phyloP scores from a whole-genome alignment of 2,888 invertebrate genomes.

The Agrotis ipsilon region DNA sequence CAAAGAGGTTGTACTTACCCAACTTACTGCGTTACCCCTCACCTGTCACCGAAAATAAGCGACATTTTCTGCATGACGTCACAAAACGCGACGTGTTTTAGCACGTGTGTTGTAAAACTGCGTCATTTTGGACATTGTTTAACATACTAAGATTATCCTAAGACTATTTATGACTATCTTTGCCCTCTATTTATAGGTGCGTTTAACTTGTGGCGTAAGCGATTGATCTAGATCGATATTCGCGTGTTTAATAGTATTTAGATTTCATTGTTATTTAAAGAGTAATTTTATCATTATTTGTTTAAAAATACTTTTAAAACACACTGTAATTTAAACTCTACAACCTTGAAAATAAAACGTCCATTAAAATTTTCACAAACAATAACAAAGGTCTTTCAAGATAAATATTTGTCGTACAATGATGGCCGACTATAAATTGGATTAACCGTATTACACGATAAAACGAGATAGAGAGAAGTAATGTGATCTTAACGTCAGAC shows the following conservation, averaged over 20 bases:
- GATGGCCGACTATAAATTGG: constrained; percentile 5
- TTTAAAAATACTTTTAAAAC: no score
- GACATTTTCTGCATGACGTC: constrained; percentile 55
- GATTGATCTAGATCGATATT: constrained; percentile 1
- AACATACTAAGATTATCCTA: constrained; percentile 42
- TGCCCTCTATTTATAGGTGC: constrained; percentile 29
- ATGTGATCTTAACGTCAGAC: constrained; percentile 11
- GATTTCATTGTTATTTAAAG: background rate
- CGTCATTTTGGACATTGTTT: constrained; percentile 52
- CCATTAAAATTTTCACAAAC: constrained; percentile 20
- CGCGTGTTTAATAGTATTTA: background rate
- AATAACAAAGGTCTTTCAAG: constrained; percentile 32
- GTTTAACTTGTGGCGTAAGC: constrained; percentile 21
- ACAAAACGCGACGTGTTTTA: constrained; percentile 31
- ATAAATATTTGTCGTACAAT: constrained; percentile 35
- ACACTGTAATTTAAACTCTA: background rate
- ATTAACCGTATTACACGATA: constrained; percentile 3
- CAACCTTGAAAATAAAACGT: constrained; percentile 28
- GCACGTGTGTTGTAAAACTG: constrained; percentile 55
- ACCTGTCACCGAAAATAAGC: constrained; percentile 55
- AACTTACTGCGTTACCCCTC: constrained; percentile 16
- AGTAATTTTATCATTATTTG: no score
- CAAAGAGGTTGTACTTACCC: constrained; percentile 12
- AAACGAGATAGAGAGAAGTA: constrained; percentile 4
- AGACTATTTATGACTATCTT: constrained; percentile 32